Percentiles rank a stretch among this genome's conserved stretches.
These are phyloP conservation scores for Diplodus sargus DNA, from an alignment of 2,797 vertebrate genomes.

Conservation along the genomic window DNA sequence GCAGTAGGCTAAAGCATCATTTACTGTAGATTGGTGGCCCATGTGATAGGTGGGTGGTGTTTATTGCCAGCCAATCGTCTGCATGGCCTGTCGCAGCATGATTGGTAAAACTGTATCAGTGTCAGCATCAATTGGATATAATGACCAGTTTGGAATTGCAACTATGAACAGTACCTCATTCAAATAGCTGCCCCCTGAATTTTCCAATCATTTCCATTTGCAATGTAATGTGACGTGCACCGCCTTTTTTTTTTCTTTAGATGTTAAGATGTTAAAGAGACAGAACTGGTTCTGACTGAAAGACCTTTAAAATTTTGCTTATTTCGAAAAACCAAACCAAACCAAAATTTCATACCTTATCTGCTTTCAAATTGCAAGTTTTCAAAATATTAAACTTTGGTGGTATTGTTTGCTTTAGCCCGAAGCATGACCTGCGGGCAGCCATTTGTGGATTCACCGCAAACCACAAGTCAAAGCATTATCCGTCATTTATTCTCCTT, in stretches of 20 bases:
- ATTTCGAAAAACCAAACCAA: neutral
- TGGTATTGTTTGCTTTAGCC: neutral
- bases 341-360: constrained; percentile 17
- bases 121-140: constrained; percentile 55
- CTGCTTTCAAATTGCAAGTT: neutral
- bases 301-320: neutral
- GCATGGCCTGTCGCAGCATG: constrained; percentile 47
- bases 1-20: constrained; percentile 66
- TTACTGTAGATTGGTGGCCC: constrained; percentile 73
- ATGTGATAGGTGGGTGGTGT: constrained; percentile 68
- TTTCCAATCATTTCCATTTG: constrained; percentile 27
- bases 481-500: constrained; percentile 18
- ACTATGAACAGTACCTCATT: constrained; percentile 38
- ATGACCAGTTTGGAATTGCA: constrained; percentile 55
- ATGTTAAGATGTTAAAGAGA: neutral
- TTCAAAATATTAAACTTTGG: constrained; percentile 22
- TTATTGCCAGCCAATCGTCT: constrained; percentile 66
- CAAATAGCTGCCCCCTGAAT: constrained; percentile 24
- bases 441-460: constrained; percentile 14
- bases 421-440: neutral
- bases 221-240: constrained; percentile 1
- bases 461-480: constrained; percentile 26
- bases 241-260: neutral
- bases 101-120: constrained; percentile 51
- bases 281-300: constrained; percentile 8